phyloP scores from a whole-genome alignment of 1,140 invertebrate species.

The Melitaea cinxia region DNA sequence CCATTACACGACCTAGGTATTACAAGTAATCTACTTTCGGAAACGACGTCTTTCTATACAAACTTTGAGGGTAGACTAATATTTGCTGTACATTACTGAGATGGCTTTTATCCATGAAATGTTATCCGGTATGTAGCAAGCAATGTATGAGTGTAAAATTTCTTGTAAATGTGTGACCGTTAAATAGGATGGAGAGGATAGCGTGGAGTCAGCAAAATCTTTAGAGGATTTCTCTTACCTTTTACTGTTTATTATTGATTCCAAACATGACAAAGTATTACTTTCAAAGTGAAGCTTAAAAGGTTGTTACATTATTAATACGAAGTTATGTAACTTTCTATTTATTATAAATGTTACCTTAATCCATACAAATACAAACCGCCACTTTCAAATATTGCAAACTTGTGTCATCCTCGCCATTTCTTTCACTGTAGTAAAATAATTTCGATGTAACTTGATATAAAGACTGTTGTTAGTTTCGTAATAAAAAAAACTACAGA shows the following conservation, averaged over 20 bases:
- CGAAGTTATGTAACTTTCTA: neutral
- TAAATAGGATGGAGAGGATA: neutral
- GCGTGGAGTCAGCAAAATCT: slow-evolving; percentile 10
- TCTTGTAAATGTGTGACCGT: neutral
- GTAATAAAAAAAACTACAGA: no score
- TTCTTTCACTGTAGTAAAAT: no score
- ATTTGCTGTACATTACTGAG: neutral
- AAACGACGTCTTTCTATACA: neutral
- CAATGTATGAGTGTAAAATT: neutral
- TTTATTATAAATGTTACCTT: neutral
- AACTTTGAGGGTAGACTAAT: neutral
- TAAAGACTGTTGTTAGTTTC: no score
- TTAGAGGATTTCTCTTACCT: slow-evolving; percentile 10
- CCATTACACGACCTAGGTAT: slow-evolving; percentile 23
- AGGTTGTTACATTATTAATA: neutral
- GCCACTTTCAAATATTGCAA: no score
- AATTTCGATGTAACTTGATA: no score
- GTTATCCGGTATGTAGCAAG: neutral
- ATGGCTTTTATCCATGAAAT: neutral
- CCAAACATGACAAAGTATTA: slow-evolving; percentile 5
- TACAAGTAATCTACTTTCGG: slow-evolving; percentile 8
- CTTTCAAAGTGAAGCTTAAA: neutral
- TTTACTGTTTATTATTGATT: slow-evolving; percentile 11
- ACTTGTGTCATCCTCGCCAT: no score
- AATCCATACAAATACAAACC: no score